Conservation (phyloP, 2,888 invertebrate species). For the Macrophya annulata region DNA sequence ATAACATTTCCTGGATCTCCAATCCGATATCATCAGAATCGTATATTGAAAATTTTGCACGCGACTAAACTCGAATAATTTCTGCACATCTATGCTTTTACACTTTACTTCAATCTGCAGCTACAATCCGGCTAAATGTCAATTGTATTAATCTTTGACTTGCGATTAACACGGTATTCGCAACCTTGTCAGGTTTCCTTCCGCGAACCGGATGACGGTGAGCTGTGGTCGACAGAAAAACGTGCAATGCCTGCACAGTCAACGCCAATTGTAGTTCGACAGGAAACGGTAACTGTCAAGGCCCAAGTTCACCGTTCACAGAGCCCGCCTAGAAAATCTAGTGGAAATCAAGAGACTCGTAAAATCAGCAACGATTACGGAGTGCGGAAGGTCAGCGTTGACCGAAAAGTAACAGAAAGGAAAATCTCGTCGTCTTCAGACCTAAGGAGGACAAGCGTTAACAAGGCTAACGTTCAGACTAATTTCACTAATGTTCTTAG, state of each 20-base stretch:
- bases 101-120: not conserved
- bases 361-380: constrained; percentile 73
- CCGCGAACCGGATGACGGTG: constrained; percentile 76
- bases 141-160: not conserved
- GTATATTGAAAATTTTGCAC: not conserved
- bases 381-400: constrained; percentile 72
- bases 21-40: not conserved
- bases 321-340: constrained; percentile 75
- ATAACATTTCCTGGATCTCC: not conserved
- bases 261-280: constrained; percentile 69
- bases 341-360: constrained; percentile 62
- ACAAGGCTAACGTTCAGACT: constrained; percentile 76
- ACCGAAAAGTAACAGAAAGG: constrained; percentile 70
- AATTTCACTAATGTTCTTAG: constrained; percentile 81
- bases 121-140: not conserved
- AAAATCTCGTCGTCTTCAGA: constrained; percentile 66
- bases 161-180: constrained; percentile 46
- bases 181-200: constrained; percentile 72
- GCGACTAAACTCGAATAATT: not conserved
- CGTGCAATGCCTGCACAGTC: constrained; percentile 68
- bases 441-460: constrained; percentile 69
- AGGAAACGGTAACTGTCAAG: constrained; percentile 76
- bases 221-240: constrained; percentile 77
- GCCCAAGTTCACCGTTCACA: constrained; percentile 79
- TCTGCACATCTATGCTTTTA: not conserved